phyloP scores from a whole-genome alignment of 2,888 invertebrate genomes.

The Tribolium freemani region DNA sequence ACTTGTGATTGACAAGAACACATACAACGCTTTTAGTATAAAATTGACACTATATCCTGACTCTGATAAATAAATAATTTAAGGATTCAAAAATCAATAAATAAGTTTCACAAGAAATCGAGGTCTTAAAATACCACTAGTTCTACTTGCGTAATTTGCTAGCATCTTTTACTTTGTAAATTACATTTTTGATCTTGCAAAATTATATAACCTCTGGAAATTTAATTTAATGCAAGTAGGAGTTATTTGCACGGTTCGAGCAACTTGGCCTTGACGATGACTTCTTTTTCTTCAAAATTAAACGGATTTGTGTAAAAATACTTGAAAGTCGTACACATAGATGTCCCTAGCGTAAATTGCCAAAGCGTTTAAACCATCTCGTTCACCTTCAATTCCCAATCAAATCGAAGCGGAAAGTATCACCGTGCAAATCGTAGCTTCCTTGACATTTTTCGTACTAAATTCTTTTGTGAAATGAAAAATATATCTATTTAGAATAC shows the following conservation, averaged over 20 bases:
- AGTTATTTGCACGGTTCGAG: not conserved
- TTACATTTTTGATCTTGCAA: conserved; percentile 38
- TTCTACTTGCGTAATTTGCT: conserved; percentile 49
- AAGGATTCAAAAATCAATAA: conserved; percentile 14
- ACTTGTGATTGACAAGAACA: not conserved
- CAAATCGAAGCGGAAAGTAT: conserved; percentile 33
- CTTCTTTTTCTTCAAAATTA: not conserved
- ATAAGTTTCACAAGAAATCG: conserved; percentile 40
- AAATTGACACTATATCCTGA: too few relatives aligned
- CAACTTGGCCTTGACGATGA: conserved; percentile 7
- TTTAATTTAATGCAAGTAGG: conserved; percentile 2
- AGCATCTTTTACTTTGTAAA: conserved; percentile 47
- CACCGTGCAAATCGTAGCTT: conserved; percentile 42
- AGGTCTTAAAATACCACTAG: conserved; percentile 55
- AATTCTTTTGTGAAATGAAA: conserved; percentile 43
- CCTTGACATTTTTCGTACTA: conserved; percentile 47
- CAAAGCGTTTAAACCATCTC: not conserved
- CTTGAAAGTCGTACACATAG: conserved; percentile 15
- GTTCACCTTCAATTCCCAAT: conserved; percentile 30
- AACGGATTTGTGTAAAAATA: conserved; percentile 7
- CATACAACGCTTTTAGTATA: not conserved
- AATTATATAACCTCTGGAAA: conserved; percentile 35
- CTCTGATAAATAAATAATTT: not conserved
- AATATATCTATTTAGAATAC: conserved; percentile 17
- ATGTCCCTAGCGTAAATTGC: conserved; percentile 31